Evolutionary conservation across 2,797 vertebrate genomes (phyloP).

Genomic region (Trichosurus vulpecula): DNA sequence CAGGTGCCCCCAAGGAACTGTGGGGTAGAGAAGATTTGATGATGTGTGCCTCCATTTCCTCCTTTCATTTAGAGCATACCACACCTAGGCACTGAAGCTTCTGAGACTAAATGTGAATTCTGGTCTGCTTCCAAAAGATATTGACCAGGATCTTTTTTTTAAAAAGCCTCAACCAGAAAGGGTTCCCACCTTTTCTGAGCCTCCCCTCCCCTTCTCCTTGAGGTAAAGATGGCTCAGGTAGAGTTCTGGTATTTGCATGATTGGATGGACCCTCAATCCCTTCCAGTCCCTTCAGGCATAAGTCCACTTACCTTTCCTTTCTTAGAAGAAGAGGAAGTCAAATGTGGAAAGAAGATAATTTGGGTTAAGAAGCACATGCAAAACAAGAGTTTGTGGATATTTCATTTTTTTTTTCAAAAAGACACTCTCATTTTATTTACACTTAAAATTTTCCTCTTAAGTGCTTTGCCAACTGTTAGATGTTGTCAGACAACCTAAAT

Average conservation of each 20-base stretch:
- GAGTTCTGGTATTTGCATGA: neutral
- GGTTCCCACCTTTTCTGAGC: neutral
- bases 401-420: neutral
- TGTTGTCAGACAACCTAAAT: slow-evolving; percentile 32
- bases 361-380: neutral
- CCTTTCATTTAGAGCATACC: neutral
- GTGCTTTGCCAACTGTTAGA: slow-evolving; percentile 18
- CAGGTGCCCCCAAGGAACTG: neutral
- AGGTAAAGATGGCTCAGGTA: neutral
- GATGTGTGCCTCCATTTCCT: neutral
- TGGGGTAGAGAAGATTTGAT: neutral
- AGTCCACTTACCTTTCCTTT: neutral
- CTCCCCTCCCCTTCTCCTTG: neutral
- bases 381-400: neutral
- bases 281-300: neutral
- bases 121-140: neutral
- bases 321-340: neutral
- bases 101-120: neutral
- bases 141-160: neutral
- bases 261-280: neutral
- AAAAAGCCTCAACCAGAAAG: neutral
- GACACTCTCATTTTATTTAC: slow-evolving; percentile 33
- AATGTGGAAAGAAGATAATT: neutral
- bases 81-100: neutral
- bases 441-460: slow-evolving; percentile 20